phyloP scores from a whole-genome alignment of 2,888 invertebrate genomes.

The Ametastegia equiseti region DNA sequence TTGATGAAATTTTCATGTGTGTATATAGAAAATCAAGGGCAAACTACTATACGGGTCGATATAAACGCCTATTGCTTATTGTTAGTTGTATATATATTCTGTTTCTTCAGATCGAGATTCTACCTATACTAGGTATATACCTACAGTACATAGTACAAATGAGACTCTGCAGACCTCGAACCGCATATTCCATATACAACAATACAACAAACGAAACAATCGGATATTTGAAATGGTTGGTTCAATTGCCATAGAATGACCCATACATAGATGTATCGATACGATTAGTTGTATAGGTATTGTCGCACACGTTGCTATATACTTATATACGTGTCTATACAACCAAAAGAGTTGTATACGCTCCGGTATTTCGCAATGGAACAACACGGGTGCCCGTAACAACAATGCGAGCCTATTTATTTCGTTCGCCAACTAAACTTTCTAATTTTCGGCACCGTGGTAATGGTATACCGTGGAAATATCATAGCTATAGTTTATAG shows the following conservation, averaged over 20 bases:
- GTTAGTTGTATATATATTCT: neutral
- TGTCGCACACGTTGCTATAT: no score
- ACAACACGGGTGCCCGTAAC: constrained; percentile 7
- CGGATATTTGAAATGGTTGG: no score
- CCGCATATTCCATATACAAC: no score
- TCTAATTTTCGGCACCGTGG: constrained; percentile 18
- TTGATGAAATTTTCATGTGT: constrained; percentile 34
- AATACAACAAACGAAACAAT: no score
- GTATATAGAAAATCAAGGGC: constrained; percentile 38
- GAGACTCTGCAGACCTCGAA: no score
- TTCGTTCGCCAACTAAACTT: constrained; percentile 1
- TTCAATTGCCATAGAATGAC: no score
- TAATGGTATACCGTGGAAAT: neutral
- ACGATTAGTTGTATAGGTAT: no score
- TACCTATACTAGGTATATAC: neutral
- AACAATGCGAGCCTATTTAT: constrained; percentile 34
- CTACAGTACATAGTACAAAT: no score
- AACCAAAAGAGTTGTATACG: neutral
- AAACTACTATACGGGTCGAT: constrained; percentile 21
- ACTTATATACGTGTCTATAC: neutral
- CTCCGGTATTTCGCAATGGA: constrained; percentile 4
- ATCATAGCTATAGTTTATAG: no score
- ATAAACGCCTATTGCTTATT: neutral
- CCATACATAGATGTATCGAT: no score
- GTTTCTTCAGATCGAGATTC: neutral